Base-by-base conservation (phyloP, 2,113 vertebrate species). In the Myotis yumanensis region DNA sequence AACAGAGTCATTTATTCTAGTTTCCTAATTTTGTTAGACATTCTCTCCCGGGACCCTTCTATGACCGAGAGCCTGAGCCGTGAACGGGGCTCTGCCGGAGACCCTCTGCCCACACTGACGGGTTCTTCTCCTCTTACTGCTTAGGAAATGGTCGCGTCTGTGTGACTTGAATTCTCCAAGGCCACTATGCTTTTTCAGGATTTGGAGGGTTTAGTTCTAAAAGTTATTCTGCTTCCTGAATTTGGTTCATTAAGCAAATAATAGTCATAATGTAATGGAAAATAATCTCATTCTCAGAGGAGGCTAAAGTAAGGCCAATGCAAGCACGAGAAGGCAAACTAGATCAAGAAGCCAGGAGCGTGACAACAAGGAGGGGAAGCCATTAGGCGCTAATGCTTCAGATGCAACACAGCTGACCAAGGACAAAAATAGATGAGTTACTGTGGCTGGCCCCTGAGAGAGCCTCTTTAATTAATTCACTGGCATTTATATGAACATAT, bases 231-330 rank as follows among this genome's bases (percentile, higher is more conserved):
- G 16, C 40, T 94, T 98, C 97, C 81, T 97, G 96, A 96, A 91
- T 95, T 90, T 95, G 59, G 6, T 52, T 93, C 96, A 96, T 96
- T 96, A 97, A 96, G 77, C 95, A 97, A 96, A 92, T 97, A 92
- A 97, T 93, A 30, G 59, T 89, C 69, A 87, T 86, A 89, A 86
- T 90, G 40, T 81, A 97, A 91, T 90, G 87, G 95, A 71, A 90
- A 92, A 96, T 94, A 87, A 97, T 43, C 43, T 97, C 95, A 95
- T 86, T 83, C 94, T 93, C 86, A 35, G 46, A 89, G 23, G 8
- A 95, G 96, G 94, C 0, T 1, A 91, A 93, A 72, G 80, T 66
- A 83, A 94, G 96, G 96, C 0, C 0, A 93, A 88, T 66, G 89
- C 57, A 73, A 90, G 91, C 80, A 77, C 0, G 17, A 80, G 83